Evolutionary conservation across 2,888 invertebrate species (phyloP).

Genomic region (Tetropium fuscum): DNA sequence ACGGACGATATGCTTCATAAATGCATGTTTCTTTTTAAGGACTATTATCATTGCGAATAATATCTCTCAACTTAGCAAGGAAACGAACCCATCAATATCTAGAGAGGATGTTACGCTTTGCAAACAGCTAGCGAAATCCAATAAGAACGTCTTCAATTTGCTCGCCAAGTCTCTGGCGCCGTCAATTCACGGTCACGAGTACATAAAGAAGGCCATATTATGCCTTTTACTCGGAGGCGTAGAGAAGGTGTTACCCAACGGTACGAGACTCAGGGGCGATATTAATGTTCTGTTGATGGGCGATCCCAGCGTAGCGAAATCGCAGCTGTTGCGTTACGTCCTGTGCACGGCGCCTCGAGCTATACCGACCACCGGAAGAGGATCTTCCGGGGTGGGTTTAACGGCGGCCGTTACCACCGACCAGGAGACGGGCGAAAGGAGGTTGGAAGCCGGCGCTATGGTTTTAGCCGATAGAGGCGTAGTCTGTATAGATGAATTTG

Average conservation of each 20-base stretch:
- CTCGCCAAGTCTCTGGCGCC: constrained; percentile 95
- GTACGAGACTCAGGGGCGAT: constrained; percentile 88
- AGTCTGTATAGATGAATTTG: constrained; percentile 94
- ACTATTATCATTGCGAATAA: constrained; percentile 96
- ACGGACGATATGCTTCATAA: too few relatives aligned
- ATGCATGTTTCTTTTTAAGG: constrained; percentile 68
- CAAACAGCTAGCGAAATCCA: constrained; percentile 81
- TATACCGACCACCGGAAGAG: constrained; percentile 96
- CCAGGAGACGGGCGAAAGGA: constrained; percentile 81
- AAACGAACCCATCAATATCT: constrained; percentile 81
- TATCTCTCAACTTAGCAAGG: constrained; percentile 90
- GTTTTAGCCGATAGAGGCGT: constrained; percentile 96
- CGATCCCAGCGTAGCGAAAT: constrained; percentile 99
- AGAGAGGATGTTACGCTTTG: constrained; percentile 91
- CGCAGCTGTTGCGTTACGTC: constrained; percentile 94
- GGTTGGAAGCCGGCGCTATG: constrained; percentile 99
- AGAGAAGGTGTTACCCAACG: constrained; percentile 93
- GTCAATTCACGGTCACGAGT: constrained; percentile 97
- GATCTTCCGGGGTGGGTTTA: constrained; percentile 97
- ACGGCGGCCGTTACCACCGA: constrained; percentile 99
- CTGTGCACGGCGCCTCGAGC: constrained; percentile 95
- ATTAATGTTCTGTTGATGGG: constrained; percentile 80
- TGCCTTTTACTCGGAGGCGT: constrained; percentile 95
- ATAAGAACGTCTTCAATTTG: constrained; percentile 87
- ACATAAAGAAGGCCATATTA: constrained; percentile 95